Conservation (phyloP, 1,140 invertebrate species). For the Pemphigus obesinymphae region DNA sequence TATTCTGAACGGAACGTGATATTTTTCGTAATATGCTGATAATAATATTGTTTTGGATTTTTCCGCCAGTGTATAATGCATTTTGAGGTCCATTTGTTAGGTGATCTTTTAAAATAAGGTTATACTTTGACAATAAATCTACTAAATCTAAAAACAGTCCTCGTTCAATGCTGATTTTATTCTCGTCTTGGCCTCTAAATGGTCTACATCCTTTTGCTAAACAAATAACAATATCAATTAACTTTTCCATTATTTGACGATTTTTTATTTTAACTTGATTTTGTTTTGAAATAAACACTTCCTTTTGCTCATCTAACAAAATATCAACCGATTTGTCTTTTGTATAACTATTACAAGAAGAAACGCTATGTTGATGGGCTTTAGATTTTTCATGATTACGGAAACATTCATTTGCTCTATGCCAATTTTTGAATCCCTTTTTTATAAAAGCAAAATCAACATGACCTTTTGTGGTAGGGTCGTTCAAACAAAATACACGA, state of each 20-base stretch:
- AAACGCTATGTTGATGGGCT: not conserved
- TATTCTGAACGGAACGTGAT: not conserved
- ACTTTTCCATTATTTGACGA: not conserved
- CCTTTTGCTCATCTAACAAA: not conserved
- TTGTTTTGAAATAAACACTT: not conserved
- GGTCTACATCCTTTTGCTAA: constrained; percentile 9
- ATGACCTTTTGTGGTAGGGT: not conserved
- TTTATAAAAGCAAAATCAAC: not conserved
- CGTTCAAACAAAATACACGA: not conserved
- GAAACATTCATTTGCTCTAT: constrained; percentile 1
- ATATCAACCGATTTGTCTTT: not conserved
- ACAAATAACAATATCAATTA: constrained; percentile 15
- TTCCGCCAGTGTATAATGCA: constrained; percentile 5
- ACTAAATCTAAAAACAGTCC: constrained; percentile 16
- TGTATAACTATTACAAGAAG: not conserved
- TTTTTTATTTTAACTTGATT: constrained; percentile 18
- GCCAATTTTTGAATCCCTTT: not conserved
- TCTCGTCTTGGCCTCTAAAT: constrained; percentile 14
- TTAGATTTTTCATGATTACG: not conserved
- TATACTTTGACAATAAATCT: constrained; percentile 29
- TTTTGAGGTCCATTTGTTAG: constrained; percentile 18
- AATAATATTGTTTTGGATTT: constrained; percentile 39
- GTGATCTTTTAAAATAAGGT: constrained; percentile 17
- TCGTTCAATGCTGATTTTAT: not conserved
- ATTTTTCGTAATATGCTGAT: constrained; percentile 14